Evolutionary conservation across 1,140 invertebrate species (phyloP).

Genomic region (Pinna nobilis): DNA sequence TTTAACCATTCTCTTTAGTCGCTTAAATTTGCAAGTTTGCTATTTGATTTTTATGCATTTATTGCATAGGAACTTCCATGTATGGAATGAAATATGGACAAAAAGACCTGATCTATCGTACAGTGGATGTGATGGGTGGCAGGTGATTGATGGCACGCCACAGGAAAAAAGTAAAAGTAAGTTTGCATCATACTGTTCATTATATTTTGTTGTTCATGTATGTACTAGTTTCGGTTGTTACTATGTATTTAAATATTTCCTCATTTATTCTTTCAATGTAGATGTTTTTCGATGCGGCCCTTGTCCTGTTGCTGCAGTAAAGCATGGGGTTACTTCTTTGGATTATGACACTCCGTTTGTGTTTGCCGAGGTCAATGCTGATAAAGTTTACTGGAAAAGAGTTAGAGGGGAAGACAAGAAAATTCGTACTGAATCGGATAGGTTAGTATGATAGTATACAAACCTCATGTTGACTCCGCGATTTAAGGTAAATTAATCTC

Average conservation of each 20-base stretch:
- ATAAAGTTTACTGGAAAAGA: slow-evolving; percentile 59
- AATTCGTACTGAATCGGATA: no score
- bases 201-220: no score
- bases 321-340: slow-evolving; percentile 85
- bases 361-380: slow-evolving; percentile 82
- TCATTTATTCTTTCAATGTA: no score
- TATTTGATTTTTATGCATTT: no score
- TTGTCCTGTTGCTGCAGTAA: slow-evolving; percentile 82
- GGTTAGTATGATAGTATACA: no score
- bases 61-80: slow-evolving; percentile 92
- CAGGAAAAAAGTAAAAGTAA: slow-evolving; percentile 82
- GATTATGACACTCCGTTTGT: slow-evolving; percentile 89
- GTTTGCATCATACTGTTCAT: background rate
- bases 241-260: no score
- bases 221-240: no score
- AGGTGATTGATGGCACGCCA: slow-evolving; percentile 93
- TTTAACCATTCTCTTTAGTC: no score
- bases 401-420: slow-evolving; percentile 51
- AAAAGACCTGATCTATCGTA: slow-evolving; percentile 77
- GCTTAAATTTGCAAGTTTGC: no score
- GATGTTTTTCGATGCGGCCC: slow-evolving; percentile 88
- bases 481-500: no score
- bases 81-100: slow-evolving; percentile 93
- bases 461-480: no score
- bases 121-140: slow-evolving; percentile 88